Evolutionary conservation across 2,113 vertebrate species (phyloP), one percentile per base, ranked within the genome.

Genomic region (Centropus unirufus): DNA sequence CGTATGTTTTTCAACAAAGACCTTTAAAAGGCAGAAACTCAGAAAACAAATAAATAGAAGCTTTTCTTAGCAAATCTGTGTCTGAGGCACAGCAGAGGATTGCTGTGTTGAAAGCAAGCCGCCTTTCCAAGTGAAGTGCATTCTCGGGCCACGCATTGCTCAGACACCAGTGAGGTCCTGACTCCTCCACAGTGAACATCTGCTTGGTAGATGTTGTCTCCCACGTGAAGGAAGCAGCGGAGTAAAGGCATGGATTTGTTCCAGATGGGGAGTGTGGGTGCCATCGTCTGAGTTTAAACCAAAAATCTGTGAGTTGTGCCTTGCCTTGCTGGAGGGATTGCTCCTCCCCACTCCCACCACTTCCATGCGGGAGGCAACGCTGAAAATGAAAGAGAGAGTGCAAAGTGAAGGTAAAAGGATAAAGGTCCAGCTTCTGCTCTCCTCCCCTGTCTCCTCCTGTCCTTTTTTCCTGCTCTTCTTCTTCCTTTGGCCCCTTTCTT

Each of bases 241-340:
- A 82, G 66, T 13, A 63, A 67, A 87, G 84, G 81, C 59, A 84
- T 61, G 92, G 95, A 82, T 95, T 91, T 70, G 52, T 89, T 96
- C 95, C 95, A 94, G 91, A 78, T 95, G 95, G 74, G 75, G 32
- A 81, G 6, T 1, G 1, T 49, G 59, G 88, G 88, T 93, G 76
- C 64, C 76, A 13, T 32, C 23, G 0, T 49, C 83, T 92, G 91
- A 83, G n/a, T 5, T 63, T 39, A 26, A 55, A 46, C 86, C 59
- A 51, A 77, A 79, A 70, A 7, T 8, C 36, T 5, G 5, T 4
- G 1, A 2, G 8, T 13, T 47, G 62, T 79, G 78, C 62, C 26
- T 40, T 52, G 77, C 83, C 26, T 40, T 52, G 77, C 83, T 78
- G 94, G 46, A 81, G 83, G 74, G 44, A 78, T 91, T 6, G 0